Base-by-base conservation (phyloP, 1,140 invertebrate species). In the Cydia strobilella region DNA sequence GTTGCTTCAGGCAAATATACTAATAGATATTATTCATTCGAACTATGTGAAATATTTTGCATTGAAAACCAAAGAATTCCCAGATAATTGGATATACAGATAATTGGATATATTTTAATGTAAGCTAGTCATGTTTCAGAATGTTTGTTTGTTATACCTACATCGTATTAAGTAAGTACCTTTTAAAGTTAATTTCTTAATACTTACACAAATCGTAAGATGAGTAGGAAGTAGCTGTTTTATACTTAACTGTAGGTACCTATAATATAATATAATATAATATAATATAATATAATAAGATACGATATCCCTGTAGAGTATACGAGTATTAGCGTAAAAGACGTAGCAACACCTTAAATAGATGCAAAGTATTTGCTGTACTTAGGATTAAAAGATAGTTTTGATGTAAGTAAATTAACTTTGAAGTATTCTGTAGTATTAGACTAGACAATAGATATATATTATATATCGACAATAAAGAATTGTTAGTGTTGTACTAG, bases 391-490 rank as follows among this genome's bases (percentile, higher is more conserved):
- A 25, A 31, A 48, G 62, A 73, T 25, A 74, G 20, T 48, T 72
- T 59, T 59, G 54, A 59, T 23, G 20, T 59, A 23, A 23, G 15
- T 51, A 51, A 59, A 59, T 59, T 18, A 59, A 20, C 13, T 69
- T 69, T 42, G n/a, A 39, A 35, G 2, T 69, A 18, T 31, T 69
- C 31, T 20, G 65, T 69, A 39, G 65, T 39, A 3, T 69, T 71
- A 59, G 13, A 2, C 51, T 75, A 71, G 54, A 72, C 71, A 63
- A 35, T 74, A 66, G 65, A 69, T 63, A 75, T 81, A 77, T 80
- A 59, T 79, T 63, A 75, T 81, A 77, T 80, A 59, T 79, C 74
- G 81, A 83, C 81, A 83, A 83, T 83, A 81, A 83, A 62, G 75
- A 78, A 59, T 78, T 79, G 72, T 77, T 39, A 75, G 73, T 66